Conservation (phyloP, 2,888 invertebrate genomes). For the Gerris lacustris region DNA sequence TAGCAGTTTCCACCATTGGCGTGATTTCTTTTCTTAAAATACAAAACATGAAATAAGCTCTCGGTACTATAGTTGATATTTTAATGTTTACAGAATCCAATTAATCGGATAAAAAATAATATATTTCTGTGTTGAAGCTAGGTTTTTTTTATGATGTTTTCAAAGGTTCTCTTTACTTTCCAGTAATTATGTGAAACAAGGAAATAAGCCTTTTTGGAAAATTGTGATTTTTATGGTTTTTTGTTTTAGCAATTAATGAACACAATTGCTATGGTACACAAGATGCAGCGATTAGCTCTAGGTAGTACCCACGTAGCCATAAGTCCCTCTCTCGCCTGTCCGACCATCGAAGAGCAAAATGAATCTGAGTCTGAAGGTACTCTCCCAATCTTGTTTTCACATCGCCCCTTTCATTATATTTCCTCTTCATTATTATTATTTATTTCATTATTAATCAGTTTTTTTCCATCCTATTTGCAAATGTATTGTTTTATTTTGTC, state of each 20-base stretch:
- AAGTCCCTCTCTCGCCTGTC: conserved; percentile 31
- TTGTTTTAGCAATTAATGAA: conserved; percentile 39
- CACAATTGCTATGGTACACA: conserved; percentile 40
- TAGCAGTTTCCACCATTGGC: too few relatives aligned
- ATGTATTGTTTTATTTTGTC: background rate
- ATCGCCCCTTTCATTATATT: background rate
- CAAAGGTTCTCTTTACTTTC: too few relatives aligned
- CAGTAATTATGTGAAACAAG: too few relatives aligned
- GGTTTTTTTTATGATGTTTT: too few relatives aligned
- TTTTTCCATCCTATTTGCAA: background rate
- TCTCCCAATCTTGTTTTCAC: conserved; percentile 16
- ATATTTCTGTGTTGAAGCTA: too few relatives aligned
- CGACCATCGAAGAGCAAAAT: conserved; percentile 34
- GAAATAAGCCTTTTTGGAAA: too few relatives aligned
- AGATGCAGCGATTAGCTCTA: conserved; percentile 94
- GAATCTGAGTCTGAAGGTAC: conserved; percentile 34
- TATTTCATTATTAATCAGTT: background rate
- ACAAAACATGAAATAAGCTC: too few relatives aligned
- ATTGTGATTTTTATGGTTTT: background rate
- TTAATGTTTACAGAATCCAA: too few relatives aligned
- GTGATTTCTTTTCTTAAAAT: too few relatives aligned
- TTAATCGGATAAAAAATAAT: too few relatives aligned
- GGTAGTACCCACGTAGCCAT: conserved; percentile 44
- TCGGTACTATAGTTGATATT: too few relatives aligned
- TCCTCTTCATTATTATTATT: background rate